Evolutionary conservation across 2,888 invertebrate species (phyloP), one percentile per base, ranked within the genome.

Genomic region (Mechanitis mazaeus): DNA sequence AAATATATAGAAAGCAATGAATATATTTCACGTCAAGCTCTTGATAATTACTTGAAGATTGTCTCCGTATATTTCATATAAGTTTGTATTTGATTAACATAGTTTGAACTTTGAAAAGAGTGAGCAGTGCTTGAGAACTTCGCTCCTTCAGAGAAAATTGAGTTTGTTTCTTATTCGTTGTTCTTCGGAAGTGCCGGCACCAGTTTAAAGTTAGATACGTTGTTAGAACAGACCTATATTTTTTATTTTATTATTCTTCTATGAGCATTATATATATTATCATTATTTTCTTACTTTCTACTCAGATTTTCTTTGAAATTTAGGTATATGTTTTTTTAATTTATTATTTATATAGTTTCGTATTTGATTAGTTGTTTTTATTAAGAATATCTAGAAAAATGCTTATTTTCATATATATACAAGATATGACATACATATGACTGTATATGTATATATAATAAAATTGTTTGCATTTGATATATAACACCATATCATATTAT

Each of bases 151-250:
- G 33, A 58, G 62, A 50, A 62, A 62, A 64, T 64, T 50, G 58
- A 66, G 61, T 64, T 66, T 61, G 50, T 60, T 63, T 28, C 35
- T 47, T 3, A 31, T 56, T 38, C 53, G 59, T 61, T 57, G 56
- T 53, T 61, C 20, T 47, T 60, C 54, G 53, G 50, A 62, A 50
- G 45, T 54, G 42, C 38, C 31, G 42, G 38, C 45, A 59, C 54
- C 59, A 56, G 42, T 59, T 59, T 50, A 6, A 50, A 50, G 6
- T 31, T 50, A 31, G 31, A 50, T 50, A 11, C 11, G 50, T 50
- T 3, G 50, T 9, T 42, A 42, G 42, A 42, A 42, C 6, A 42
- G 3, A 42, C 9, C 9, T 9, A 9, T 42, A 7, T 42, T 9
- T 42, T 0, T 42, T 42, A 9, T 9, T 42, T 42, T 9, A 42